Base-by-base conservation (phyloP, 1,140 invertebrate genomes). In the Drosophila punjabiensis region DNA sequence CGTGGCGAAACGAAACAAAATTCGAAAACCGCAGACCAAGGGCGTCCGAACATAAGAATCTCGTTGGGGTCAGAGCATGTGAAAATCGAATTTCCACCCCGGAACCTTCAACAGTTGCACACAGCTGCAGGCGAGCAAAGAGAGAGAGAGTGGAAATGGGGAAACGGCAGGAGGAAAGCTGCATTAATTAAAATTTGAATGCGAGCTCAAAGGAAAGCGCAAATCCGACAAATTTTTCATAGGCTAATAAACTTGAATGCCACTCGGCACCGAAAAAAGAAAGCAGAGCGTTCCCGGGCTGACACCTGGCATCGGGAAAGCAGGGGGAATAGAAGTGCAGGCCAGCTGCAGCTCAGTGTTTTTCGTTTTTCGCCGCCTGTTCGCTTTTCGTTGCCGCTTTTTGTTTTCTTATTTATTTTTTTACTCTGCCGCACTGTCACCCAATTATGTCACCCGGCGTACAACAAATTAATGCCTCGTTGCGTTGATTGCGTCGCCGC, bases 401-500 rank as follows among this genome's bases (percentile, higher is more conserved):
- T 48, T 55, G 32, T 63, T 70, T 33, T 24, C 18, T 50, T 77
- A 74, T 74, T 75, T 75, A 71, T 77, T 77, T 78, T 78, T 79
- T 79, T 58, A 79, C 59, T 86, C 81, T 90, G 86, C 86, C 86
- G 86, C 86, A 91, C 86, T 90, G 86, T 90, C 86, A 90, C 86
- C 87, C 87, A 91, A 91, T 91, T 91, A 91, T 91, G 87, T 91
- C 87, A 91, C 82, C 82, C 83, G 78, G 85, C 89, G 85, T 90
- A 89, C 85, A 89, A 89, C 89, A 91, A 91, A 91, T 91, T 91
- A 91, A 91, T 91, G 89, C 89, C 81, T 91, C 84, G 89, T 88
- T 91, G 89, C 89, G 82, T 91, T 91, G 84, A 91, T 89, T 89
- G 85, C 85, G 85, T 80, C 76, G 82, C 33, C 55, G 33, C 33